A percentile compares a stretch with the other conserved stretches of the same genome.
phyloP scores from a whole-genome alignment of 2,113 vertebrate species.

The Ellobius talpinus region DNA sequence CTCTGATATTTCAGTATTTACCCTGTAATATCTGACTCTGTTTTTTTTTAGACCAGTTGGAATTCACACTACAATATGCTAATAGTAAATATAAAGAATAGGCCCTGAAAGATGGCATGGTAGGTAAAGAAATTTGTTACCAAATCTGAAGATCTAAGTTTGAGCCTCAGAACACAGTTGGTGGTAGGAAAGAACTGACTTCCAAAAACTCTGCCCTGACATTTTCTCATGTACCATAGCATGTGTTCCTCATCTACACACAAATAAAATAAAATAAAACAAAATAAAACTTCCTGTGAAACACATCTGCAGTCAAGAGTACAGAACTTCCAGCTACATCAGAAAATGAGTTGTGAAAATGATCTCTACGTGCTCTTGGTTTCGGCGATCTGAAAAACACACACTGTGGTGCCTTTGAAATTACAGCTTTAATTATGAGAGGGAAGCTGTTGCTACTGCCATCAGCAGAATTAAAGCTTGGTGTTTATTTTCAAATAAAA shows the following conservation, averaged over 20 bases:
- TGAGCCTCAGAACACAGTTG: not conserved
- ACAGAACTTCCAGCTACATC: not conserved
- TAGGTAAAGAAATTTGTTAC: not conserved
- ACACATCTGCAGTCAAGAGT: not conserved
- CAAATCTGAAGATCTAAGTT: not conserved
- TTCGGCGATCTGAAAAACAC: conserved; percentile 4
- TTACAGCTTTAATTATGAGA: conserved; percentile 53
- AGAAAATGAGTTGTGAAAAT: not conserved
- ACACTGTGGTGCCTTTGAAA: not conserved
- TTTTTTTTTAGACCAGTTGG: no score
- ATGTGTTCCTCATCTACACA: not conserved
- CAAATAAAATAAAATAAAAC: not conserved
- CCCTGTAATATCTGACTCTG: no score
- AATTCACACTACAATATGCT: no score
- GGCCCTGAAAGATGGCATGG: not conserved
- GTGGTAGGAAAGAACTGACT: not conserved
- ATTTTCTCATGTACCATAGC: not conserved
- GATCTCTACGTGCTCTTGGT: not conserved
- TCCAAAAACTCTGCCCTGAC: not conserved
- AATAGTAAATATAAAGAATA: not conserved
- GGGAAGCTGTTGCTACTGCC: not conserved
- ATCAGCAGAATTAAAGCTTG: conserved; percentile 11
- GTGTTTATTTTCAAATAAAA: conserved; percentile 64
- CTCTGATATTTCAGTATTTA: no score
- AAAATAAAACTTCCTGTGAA: not conserved